phyloP scores from a whole-genome alignment of 2,113 vertebrate genomes.

The Ictalurus furcatus region DNA sequence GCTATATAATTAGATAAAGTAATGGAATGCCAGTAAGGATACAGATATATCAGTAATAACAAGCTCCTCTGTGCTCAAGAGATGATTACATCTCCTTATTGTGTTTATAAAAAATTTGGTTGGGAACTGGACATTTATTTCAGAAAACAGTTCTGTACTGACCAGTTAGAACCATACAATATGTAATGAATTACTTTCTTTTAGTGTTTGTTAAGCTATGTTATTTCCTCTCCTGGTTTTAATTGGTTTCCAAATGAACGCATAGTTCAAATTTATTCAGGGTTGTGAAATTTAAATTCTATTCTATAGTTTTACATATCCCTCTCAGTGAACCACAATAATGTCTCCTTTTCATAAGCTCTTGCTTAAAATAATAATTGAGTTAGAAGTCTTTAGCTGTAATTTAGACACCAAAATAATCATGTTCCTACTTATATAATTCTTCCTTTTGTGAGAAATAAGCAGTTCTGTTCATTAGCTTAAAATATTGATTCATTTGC shows the following conservation, averaged over 20 bases:
- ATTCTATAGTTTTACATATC: neutral
- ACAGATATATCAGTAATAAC: neutral
- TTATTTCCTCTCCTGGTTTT: neutral
- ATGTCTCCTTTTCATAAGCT: neutral
- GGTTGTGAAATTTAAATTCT: neutral
- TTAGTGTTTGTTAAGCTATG: neutral
- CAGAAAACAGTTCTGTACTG: neutral
- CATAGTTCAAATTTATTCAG: neutral
- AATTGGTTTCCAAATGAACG: neutral
- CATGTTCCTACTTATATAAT: neutral
- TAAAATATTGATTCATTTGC: neutral
- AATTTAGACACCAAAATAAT: neutral
- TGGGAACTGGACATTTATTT: neutral
- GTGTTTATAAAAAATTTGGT: neutral
- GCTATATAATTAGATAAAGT: neutral
- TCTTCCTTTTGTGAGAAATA: neutral
- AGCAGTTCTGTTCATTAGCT: neutral
- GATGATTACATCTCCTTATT: neutral
- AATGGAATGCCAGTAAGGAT: neutral
- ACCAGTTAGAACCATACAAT: neutral
- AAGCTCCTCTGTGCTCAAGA: neutral
- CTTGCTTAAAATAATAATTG: neutral
- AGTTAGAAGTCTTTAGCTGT: neutral
- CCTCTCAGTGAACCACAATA: neutral
- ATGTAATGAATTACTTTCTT: neutral